Evolutionary conservation across 2,888 invertebrate species (phyloP).

Genomic region (Magallana nippona): DNA sequence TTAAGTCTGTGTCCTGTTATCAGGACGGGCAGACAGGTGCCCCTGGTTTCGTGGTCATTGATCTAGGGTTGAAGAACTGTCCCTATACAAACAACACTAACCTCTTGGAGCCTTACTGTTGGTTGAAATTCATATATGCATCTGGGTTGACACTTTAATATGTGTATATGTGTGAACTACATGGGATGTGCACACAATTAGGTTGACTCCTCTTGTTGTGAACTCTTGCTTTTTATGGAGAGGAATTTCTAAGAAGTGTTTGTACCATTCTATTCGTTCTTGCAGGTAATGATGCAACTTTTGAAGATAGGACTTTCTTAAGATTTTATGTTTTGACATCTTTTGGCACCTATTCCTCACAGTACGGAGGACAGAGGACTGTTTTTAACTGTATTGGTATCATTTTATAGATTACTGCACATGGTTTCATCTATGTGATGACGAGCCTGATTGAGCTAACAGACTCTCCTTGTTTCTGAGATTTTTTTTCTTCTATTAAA

Average conservation of each 20-base stretch:
- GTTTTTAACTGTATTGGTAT: no score
- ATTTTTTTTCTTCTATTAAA: no score
- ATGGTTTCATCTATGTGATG: no score
- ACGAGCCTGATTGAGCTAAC: no score
- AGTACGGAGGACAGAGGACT: no score
- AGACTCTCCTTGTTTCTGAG: no score
- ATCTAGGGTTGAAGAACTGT: constrained; percentile 12
- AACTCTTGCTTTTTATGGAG: not conserved
- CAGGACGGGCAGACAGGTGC: not conserved
- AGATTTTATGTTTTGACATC: no score
- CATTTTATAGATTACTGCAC: no score
- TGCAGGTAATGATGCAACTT: constrained; percentile 9
- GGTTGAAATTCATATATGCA: constrained; percentile 15
- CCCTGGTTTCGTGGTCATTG: not conserved
- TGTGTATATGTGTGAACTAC: not conserved
- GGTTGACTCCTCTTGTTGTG: not conserved
- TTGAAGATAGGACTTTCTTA: not conserved
- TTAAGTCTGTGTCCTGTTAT: constrained; percentile 25
- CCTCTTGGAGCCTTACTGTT: constrained; percentile 16
- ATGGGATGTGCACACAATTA: not conserved
- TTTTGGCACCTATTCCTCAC: no score
- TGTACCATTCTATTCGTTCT: not conserved
- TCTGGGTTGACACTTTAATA: constrained; percentile 17
- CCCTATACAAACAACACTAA: constrained; percentile 1
- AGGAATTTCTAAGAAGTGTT: constrained; percentile 9